These are phyloP conservation scores for Scaptomyza cyrtandrae DNA, from an alignment of 2,888 invertebrate species.

Conservation along the genomic window DNA sequence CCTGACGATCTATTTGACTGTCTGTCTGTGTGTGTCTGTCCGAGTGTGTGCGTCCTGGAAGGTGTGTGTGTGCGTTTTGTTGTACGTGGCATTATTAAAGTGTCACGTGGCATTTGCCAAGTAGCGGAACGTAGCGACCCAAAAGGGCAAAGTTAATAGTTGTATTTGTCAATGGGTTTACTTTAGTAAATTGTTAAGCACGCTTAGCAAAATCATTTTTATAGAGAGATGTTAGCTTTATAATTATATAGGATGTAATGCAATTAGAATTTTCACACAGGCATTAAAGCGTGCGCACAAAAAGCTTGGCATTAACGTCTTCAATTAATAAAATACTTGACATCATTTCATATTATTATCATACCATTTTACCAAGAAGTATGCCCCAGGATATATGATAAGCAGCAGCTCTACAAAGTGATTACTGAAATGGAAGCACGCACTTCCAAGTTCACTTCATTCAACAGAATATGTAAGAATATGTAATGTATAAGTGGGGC, in stretches of 20 bases:
- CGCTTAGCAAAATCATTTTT: constrained; percentile 46
- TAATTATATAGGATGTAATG: constrained; percentile 3
- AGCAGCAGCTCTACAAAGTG: constrained; percentile 13
- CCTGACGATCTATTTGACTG: constrained; percentile 14
- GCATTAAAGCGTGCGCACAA: background rate
- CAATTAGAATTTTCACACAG: background rate
- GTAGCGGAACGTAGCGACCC: constrained; percentile 17
- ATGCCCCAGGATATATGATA: constrained; percentile 18
- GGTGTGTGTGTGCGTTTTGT: constrained; percentile 1
- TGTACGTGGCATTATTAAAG: constrained; percentile 57
- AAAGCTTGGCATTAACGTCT: background rate
- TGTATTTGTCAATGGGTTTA: constrained; percentile 53
- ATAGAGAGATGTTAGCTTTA: background rate
- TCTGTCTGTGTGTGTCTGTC: background rate
- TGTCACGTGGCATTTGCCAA: constrained; percentile 45
- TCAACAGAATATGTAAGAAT: constrained; percentile 33
- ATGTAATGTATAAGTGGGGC: constrained; percentile 17
- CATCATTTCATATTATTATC: background rate
- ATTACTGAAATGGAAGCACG: constrained; percentile 22
- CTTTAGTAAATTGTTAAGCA: constrained; percentile 32
- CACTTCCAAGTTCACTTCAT: constrained; percentile 25
- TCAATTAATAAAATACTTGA: constrained; percentile 7
- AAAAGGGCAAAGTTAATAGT: constrained; percentile 60
- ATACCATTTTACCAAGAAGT: background rate
- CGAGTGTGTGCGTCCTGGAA: background rate